Conservation (phyloP, 2,113 vertebrate species). For the Theristicus caerulescens region DNA sequence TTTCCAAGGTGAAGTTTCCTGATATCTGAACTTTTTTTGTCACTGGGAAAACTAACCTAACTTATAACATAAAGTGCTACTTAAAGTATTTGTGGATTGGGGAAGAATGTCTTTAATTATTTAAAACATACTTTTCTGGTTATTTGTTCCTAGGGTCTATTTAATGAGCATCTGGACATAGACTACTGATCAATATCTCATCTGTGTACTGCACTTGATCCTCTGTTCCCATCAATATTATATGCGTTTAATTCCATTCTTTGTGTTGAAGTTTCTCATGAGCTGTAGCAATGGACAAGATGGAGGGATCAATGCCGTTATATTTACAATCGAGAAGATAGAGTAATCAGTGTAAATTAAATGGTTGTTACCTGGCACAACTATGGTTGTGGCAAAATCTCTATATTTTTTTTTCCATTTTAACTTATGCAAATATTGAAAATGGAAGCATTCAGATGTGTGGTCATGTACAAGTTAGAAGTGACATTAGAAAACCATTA, state of each 20-base stretch:
- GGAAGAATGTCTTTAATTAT: background rate
- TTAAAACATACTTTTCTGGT: background rate
- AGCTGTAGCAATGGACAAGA: background rate
- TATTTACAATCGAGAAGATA: background rate
- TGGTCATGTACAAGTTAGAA: background rate
- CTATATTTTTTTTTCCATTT: background rate
- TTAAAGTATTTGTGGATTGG: background rate
- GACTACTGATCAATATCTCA: background rate
- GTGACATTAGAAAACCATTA: background rate
- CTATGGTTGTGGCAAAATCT: background rate
- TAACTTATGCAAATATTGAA: background rate
- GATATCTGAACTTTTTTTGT: background rate
- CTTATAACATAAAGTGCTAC: background rate
- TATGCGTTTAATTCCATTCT: background rate
- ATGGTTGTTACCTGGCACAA: background rate
- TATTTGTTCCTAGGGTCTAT: background rate
- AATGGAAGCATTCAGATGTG: background rate
- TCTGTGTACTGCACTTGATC: background rate
- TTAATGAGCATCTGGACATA: background rate
- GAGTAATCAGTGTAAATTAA: background rate
- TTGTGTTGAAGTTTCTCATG: background rate
- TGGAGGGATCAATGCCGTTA: background rate
- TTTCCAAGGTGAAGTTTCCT: background rate
- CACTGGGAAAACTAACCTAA: background rate
- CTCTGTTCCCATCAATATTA: background rate